Evolutionary conservation across 2,888 invertebrate genomes (phyloP).

Genomic region (Erannis defoliaria): DNA sequence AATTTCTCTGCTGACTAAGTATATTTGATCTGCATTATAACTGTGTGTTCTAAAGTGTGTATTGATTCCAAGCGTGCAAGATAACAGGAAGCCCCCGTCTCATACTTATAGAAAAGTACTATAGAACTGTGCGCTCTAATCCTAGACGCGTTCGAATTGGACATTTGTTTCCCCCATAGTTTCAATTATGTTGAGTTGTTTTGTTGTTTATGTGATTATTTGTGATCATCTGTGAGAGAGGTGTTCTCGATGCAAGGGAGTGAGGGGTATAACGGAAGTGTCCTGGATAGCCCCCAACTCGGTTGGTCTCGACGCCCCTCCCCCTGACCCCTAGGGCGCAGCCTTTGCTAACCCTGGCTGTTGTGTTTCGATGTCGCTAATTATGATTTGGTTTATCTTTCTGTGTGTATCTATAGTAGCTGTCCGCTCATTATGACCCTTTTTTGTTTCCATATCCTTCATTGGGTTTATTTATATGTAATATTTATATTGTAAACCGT

Average conservation of each 20-base stretch:
- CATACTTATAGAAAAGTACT: slow-evolving; percentile 50
- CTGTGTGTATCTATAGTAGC: slow-evolving; percentile 80
- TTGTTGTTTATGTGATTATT: slow-evolving; percentile 81
- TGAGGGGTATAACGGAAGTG: slow-evolving; percentile 86
- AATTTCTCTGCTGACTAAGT: no score
- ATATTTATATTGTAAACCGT: slow-evolving; percentile 57
- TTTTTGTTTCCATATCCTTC: slow-evolving; percentile 61
- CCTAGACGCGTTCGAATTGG: slow-evolving; percentile 68
- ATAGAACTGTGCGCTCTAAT: slow-evolving; percentile 64
- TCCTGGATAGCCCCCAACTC: slow-evolving; percentile 82
- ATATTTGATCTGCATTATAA: slow-evolving; percentile 44
- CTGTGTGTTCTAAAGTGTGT: slow-evolving; percentile 56
- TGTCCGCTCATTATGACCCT: slow-evolving; percentile 66
- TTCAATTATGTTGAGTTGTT: slow-evolving; percentile 79
- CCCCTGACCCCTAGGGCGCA: slow-evolving; percentile 81
- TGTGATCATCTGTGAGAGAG: slow-evolving; percentile 86
- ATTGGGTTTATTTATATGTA: slow-evolving; percentile 57
- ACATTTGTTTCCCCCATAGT: slow-evolving; percentile 73
- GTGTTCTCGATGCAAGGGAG: slow-evolving; percentile 87
- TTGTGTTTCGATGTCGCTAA: slow-evolving; percentile 86
- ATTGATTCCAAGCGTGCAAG: slow-evolving; percentile 70
- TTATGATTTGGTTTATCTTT: slow-evolving; percentile 71
- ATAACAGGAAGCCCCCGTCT: slow-evolving; percentile 66
- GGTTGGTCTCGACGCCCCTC: slow-evolving; percentile 79
- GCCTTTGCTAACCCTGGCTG: slow-evolving; percentile 86